A percentile compares a stretch with the other conserved stretches of the same genome.
Evolutionary conservation across 1,140 invertebrate genomes (phyloP).

Genomic region (Protaetia brevitarsis): DNA sequence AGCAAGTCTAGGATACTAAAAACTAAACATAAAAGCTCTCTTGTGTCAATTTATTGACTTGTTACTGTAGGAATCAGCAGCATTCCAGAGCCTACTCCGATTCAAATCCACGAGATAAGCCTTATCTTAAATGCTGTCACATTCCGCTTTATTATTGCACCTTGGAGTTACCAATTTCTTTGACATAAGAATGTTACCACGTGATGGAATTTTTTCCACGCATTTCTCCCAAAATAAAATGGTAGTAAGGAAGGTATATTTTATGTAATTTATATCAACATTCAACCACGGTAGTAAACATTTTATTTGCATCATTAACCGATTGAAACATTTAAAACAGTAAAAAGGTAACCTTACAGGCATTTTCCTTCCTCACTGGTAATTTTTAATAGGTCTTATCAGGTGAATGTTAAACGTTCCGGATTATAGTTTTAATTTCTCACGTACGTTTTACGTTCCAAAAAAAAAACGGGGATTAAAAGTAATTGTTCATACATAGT

Average conservation of each 20-base stretch:
- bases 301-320: conserved; percentile 7
- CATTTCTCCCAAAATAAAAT: background rate
- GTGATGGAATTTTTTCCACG: background rate
- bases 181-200: background rate
- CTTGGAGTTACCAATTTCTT: background rate
- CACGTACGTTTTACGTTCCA: background rate
- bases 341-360: background rate
- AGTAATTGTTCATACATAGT: conserved; percentile 8
- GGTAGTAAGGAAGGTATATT: background rate
- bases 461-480: background rate
- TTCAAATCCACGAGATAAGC: background rate
- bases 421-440: conserved; percentile 1
- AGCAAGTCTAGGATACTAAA: too few relatives aligned
- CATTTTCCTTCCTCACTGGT: background rate
- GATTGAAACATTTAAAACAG: conserved; percentile 4
- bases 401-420: background rate
- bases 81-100: background rate
- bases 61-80: background rate
- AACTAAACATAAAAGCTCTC: too few relatives aligned
- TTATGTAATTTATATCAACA: conserved; percentile 6
- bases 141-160: background rate
- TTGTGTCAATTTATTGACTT: too few relatives aligned
- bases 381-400: conserved; percentile 5
- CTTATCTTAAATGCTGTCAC: background rate
- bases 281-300: background rate